phyloP scores from a whole-genome alignment of 1,140 invertebrate species.

The Scylla paramamosain region DNA sequence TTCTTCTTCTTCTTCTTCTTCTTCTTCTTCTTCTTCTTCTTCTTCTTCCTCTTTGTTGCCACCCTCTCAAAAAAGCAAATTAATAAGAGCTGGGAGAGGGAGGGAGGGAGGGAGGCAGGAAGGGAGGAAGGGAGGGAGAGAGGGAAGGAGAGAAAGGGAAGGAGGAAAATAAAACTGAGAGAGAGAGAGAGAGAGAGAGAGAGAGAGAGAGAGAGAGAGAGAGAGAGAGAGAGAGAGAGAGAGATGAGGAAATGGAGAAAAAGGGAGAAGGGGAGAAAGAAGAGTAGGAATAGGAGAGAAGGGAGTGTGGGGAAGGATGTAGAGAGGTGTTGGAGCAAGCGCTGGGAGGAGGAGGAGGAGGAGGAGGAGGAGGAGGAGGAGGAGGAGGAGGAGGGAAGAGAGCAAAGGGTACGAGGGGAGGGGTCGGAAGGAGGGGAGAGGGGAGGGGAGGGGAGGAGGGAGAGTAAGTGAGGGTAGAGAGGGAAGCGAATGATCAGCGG shows the following conservation, averaged over 20 bases:
- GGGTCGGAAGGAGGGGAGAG: background rate
- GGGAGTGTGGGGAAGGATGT: background rate
- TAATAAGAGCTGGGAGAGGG: no score
- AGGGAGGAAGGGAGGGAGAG: background rate
- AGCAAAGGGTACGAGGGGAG: background rate
- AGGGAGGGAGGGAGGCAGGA: background rate
- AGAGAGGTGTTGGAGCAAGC: background rate
- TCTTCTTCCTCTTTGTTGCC: background rate
- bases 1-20: background rate
- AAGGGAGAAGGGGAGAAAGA: background rate
- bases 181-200: background rate
- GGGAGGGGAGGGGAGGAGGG: background rate
- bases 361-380: background rate
- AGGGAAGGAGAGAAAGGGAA: background rate
- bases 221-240: background rate
- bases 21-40: background rate
- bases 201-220: background rate
- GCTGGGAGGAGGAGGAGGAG: background rate
- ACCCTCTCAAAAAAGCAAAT: background rate
- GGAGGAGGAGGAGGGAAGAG: background rate
- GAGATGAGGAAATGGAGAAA: background rate
- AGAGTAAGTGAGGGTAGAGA: background rate
- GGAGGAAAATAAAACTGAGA: background rate
- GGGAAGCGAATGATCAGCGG: conserved; percentile 27
- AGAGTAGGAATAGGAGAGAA: background rate